A percentile compares a stretch with the other conserved stretches of the same genome.
Conservation (phyloP, 2,797 vertebrate species). For the Podarcis lilfordi region DNA sequence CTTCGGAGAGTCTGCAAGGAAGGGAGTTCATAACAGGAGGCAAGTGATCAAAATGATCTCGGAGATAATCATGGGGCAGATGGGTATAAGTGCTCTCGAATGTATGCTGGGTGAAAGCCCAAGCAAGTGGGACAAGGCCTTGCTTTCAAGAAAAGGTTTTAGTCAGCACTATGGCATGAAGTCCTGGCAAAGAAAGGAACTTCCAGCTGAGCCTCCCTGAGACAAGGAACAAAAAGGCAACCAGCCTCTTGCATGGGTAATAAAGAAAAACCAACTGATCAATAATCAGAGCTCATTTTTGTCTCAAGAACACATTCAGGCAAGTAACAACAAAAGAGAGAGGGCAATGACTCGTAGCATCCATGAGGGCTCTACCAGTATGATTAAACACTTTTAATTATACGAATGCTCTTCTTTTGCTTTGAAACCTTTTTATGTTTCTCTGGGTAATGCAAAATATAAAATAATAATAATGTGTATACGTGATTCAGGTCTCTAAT, state of each 20-base stretch:
- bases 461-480: background rate
- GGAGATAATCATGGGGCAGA: background rate
- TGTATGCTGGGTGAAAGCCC: background rate
- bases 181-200: background rate
- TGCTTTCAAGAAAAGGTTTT: background rate
- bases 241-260: too few species aligned
- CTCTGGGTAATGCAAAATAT: background rate
- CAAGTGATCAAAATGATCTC: too few species aligned
- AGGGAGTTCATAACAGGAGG: background rate
- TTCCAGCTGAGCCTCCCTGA: background rate
- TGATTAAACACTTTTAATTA: too few species aligned
- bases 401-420: background rate
- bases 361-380: too few species aligned
- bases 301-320: too few species aligned
- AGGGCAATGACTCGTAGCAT: too few species aligned
- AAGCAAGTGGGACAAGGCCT: background rate
- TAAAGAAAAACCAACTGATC: too few species aligned
- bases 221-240: background rate
- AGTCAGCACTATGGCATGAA: background rate
- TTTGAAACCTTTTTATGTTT: background rate
- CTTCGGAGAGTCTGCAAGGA: background rate
- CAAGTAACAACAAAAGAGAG: too few species aligned
- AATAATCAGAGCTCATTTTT: too few species aligned
- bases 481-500: background rate
- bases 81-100: background rate